Evolutionary conservation across 1,140 invertebrate genomes (phyloP), one percentile per base, ranked within the genome.

Genomic region (Temnothorax longispinosus): DNA sequence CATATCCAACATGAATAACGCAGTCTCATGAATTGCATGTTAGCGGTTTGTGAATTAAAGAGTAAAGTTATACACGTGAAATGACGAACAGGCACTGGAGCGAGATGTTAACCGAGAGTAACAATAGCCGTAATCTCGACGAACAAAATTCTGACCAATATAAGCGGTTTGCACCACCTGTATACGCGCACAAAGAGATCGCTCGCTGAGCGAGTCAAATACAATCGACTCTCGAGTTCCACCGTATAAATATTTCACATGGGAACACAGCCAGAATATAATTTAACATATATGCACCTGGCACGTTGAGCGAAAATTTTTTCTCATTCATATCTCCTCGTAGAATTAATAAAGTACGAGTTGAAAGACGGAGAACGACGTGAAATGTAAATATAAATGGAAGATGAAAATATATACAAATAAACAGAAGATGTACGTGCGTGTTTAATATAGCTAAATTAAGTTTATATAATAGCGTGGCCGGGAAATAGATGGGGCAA

Each of bases 191-290:
- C n/a, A 76, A 76, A 76, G 50, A 54, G 50, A 56, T 38, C n/a
- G 54, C 38, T 60, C 38, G 7, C 54, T 10, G 21, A 58, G 52
- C 72, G 1, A 27, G 35, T 75, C 3, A 35, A 41, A n/a, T 15
- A 76, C 38, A 76, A 76, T 76, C 74, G 54, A 38, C 15, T 76
- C 74, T 76, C 74, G 54, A 44, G 38, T 75, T 75, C 35, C 10
- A 74, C 32, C 18, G 15, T 41, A 44, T 15, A 32, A 32, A 3
- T 7, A 69, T 44, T 44, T 76, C 54, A 27, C 52, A 58, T 32
- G 35, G 21, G 54, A 41, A 60, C n/a, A 41, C 13, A 11, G 54
- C 18, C n/a, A 13, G 4, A 56, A 54, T 54, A 38, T 13, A 54
- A 21, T 74, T 54, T 35, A 35, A 72, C 32, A 38, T 35, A 38